Base-by-base conservation (phyloP, 2,113 vertebrate species). In the Amazona vittata region DNA sequence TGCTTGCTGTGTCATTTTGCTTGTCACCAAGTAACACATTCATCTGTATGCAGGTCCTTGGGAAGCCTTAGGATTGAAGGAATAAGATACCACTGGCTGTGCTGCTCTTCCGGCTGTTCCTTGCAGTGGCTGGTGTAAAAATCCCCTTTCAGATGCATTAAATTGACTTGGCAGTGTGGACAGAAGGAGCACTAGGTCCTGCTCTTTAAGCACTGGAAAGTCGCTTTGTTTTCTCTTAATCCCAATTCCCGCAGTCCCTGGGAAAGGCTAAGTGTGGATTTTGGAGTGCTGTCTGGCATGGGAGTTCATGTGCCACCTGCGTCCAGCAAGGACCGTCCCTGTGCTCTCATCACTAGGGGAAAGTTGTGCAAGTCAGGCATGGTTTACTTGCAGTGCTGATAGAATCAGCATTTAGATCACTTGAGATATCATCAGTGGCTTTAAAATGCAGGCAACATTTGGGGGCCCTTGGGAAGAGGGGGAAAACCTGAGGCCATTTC, bases 81-180 rank as follows among this genome's bases (percentile, higher is more conserved):
- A 75, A 13, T 70, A 67, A 73, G 33, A 7, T 37, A 18, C 1
- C 0, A 0, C 33, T 76, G 0, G 0, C 35, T 44, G 35, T 57
- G 55, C 87, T 87, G 20, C 26, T 90, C 24, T 87, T 87, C 15
- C 29, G 62, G 24, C 9, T 78, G 13, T 55, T 93, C 85, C 62
- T 89, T 62, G 39, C 33, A 65, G 21, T 0, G 1, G 5, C 24
- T 74, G 33, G 6, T 33, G 8, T 78, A 50, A 85, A 77, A 65
- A 19, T 12, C 31, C 16, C 28, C 12, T 69, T 85, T 64, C 25
- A 8, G 25, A 46, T 63, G 28, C 10, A 11, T 55, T 15, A 37
- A 64, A 67, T 24, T 15, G 46, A 11, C 65, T 37, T 69, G 49
- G 33, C 31, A 44, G 8, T 31, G 16, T 21, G 44, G 16, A 33